Conservation (phyloP, 2,888 invertebrate species). For the Osmoderma eremita region DNA sequence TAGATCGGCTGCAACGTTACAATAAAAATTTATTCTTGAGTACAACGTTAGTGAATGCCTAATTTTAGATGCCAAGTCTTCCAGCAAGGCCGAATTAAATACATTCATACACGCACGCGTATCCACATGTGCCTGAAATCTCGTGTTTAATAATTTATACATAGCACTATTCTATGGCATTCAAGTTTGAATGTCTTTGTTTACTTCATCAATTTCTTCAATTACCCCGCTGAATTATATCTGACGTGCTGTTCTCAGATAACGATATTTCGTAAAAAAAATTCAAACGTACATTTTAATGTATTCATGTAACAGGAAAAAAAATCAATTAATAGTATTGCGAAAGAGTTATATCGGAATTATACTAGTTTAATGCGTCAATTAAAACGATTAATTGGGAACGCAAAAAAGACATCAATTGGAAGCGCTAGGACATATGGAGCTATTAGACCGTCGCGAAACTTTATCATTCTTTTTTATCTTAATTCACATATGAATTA, state of each 20-base stretch:
- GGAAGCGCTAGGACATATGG: neutral
- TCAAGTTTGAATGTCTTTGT: slow-evolving; percentile 32
- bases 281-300: slow-evolving; percentile 21
- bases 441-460: neutral
- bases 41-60: slow-evolving; percentile 31
- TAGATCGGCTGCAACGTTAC: slow-evolving; percentile 26
- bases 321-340: slow-evolving; percentile 27
- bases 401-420: slow-evolving; percentile 14
- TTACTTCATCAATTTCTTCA: slow-evolving; percentile 33
- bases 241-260: slow-evolving; percentile 18
- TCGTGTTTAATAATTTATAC: slow-evolving; percentile 30
- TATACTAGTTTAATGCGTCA: slow-evolving; percentile 4
- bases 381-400: slow-evolving; percentile 22
- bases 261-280: slow-evolving; percentile 19
- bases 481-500: slow-evolving; percentile 24
- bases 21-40: slow-evolving; percentile 23
- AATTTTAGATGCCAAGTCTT: slow-evolving; percentile 39
- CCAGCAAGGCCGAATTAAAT: slow-evolving; percentile 34
- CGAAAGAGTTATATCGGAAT: slow-evolving; percentile 12
- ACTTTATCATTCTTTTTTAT: slow-evolving; percentile 13
- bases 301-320: slow-evolving; percentile 3
- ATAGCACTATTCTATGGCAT: slow-evolving; percentile 19
- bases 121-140: slow-evolving; percentile 22
- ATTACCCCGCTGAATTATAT: slow-evolving; percentile 27
- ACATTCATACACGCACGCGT: no score